Evolutionary conservation across 2,113 vertebrate genomes (phyloP), one percentile per base, ranked within the genome.

Genomic region (Pseudopipra pipra): DNA sequence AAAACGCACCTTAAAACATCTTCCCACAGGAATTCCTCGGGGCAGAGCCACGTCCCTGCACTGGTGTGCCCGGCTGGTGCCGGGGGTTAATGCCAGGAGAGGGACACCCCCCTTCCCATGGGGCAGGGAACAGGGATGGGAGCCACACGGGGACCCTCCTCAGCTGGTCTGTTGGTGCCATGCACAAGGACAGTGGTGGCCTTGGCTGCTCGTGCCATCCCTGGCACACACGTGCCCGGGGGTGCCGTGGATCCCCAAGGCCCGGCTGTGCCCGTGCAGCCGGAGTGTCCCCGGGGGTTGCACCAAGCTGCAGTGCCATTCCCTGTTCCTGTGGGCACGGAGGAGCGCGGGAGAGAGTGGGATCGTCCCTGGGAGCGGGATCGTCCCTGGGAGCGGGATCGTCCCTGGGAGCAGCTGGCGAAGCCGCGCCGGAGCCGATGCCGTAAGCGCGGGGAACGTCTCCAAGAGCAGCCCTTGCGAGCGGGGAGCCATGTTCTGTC

Each of bases 401-500:
- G 63, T 61, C 55, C 54, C 72, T 14, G 13, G 52, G 51, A 55
- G 84, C 59, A 2, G 39, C 11, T 25, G 62, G 58, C 59, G 12
- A 19, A 39, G 59, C 80, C 15, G 8, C 21, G 8, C 66, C 11
- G 55, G 46, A 82, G 87, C 76, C 7, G 24, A 12, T 52, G 91
- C 62, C 31, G 56, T 33, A 2, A 62, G 72, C 17, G 3, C 14
- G 30, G 95, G 93, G 86, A 75, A 55, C 1, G 41, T 4, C 51
- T 65, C 71, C 44, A 30, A 44, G 59, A 56, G 46, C 81, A 67
- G 87, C 35, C 91, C 37, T 39, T 85, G 84, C 2, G 44, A 90
- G 58, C 94, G 43, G 87, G 96, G 80, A 96, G 90, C 93, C 93
- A 67, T 58, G 91, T 95, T 94, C 86, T 95, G 80, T 89, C 93